Base-by-base conservation (phyloP, 2,888 invertebrate genomes). In the Ophion ventricosus region DNA sequence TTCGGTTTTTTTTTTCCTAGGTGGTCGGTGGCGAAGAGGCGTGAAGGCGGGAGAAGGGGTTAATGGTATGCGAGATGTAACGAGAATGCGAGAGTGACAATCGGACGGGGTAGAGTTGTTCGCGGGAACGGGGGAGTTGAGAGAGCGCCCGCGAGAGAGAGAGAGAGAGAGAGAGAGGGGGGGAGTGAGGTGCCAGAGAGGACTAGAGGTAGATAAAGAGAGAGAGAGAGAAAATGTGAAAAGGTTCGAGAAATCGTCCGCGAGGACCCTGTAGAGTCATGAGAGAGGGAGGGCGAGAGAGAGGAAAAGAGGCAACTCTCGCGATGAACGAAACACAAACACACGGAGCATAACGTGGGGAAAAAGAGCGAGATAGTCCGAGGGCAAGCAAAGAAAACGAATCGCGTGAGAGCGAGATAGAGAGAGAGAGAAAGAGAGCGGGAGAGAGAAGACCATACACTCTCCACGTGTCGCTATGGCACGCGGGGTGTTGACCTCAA, bases 401-500 rank as follows among this genome's bases (percentile, higher is more conserved):
- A 64, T 74, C 66, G 76, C 43, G 66, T n/a, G 43, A 59, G 43
- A 11, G 40, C 1, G 4, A 11, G 40, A 14, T 11, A 25, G 74
- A 63, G 56, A 26, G 64, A 35, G 40, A 35, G 66, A 57, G 76
- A 56, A 59, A 40, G 77, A 64, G 66, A 40, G 35, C 54, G 73
- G 35, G 35, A 35, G 35, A 35, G 56, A 54, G 26, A 88, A 88
- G 81, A 79, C 84, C 85, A 88, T 78, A 85, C 87, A 90, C 93
- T 94, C 93, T 94, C 94, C 94, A 94, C 94, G 94, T 94, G 94
- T 94, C 94, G 93, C 93, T 93, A 92, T 90, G 91, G 93, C 84
- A 82, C 82, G 84, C 94, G 94, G 94, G 94, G 94, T 94, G 94
- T 94, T 94, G 94, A 94, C 94, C 94, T 94, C 94, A 90, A 91